Conservation (phyloP, 2,888 invertebrate species). For the Orchesellides sinensis region DNA sequence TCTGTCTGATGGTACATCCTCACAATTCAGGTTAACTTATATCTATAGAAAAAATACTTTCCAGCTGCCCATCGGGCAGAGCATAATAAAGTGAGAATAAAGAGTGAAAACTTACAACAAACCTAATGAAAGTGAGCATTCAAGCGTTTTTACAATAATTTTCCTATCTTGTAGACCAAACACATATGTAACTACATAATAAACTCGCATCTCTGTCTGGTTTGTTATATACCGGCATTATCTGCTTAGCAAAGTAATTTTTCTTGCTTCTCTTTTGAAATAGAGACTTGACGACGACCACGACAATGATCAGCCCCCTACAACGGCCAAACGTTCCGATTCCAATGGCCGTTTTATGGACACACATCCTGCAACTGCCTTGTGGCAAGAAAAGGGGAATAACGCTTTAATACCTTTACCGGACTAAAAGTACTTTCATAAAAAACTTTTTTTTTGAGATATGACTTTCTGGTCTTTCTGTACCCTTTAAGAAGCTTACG, state of each 20-base stretch:
- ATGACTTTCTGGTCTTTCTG: background rate
- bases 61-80: slow-evolving; percentile 48
- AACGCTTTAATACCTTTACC: slow-evolving; percentile 37
- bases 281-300: slow-evolving; percentile 21
- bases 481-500: background rate
- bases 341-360: slow-evolving; percentile 47
- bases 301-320: slow-evolving; percentile 11
- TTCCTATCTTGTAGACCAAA: background rate
- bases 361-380: slow-evolving; percentile 39
- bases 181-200: background rate
- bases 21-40: too few relatives aligned
- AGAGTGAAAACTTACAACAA: slow-evolving; percentile 22
- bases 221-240: slow-evolving; percentile 29
- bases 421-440: slow-evolving; percentile 18
- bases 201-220: background rate
- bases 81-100: slow-evolving; percentile 53
- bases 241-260: slow-evolving; percentile 50
- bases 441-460: slow-evolving; percentile 8
- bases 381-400: slow-evolving; percentile 26
- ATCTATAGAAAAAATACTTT: too few relatives aligned
- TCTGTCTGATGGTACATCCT: too few relatives aligned
- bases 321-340: background rate
- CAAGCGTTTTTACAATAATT: slow-evolving; percentile 39
- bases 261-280: slow-evolving; percentile 26
- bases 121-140: slow-evolving; percentile 37